Percentiles rank a stretch among this genome's conserved stretches.
These are phyloP conservation scores for Muraenolepis orangiensis DNA, from an alignment of 2,797 vertebrate species.

Conservation along the genomic window DNA sequence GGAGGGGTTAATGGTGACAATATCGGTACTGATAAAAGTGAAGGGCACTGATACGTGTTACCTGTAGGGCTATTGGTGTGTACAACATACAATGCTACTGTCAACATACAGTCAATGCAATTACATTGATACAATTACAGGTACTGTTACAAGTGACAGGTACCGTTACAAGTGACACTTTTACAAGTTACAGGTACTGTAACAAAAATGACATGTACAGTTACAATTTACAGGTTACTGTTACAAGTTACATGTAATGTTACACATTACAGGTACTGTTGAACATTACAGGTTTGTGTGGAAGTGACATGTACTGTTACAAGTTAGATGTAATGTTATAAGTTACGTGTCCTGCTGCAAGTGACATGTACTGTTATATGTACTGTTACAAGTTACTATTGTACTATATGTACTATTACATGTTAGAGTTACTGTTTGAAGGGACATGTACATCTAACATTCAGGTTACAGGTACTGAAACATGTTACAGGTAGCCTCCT, in stretches of 20 bases:
- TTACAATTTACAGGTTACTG: background rate
- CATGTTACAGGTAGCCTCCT: no score
- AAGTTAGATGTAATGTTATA: background rate
- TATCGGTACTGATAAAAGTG: background rate
- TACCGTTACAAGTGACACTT: background rate
- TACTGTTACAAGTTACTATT: background rate
- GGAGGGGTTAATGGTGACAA: constrained; percentile 80
- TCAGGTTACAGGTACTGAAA: no score
- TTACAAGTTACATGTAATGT: background rate
- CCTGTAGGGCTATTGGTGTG: no score
- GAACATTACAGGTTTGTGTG: no score
- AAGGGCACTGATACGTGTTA: background rate
- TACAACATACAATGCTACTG: background rate
- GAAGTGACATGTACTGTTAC: background rate
- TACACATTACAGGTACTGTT: background rate
- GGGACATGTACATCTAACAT: no score
- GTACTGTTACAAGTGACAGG: background rate
- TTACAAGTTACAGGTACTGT: background rate
- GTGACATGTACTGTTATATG: background rate
- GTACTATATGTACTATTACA: no score
- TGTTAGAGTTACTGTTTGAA: no score
- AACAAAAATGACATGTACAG: background rate
- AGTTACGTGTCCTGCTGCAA: background rate
- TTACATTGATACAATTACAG: background rate
- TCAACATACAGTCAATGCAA: no score